Percentiles rank a stretch among this genome's conserved stretches.
Conservation (phyloP, 1,140 invertebrate genomes). For the Drosophila burlai region DNA sequence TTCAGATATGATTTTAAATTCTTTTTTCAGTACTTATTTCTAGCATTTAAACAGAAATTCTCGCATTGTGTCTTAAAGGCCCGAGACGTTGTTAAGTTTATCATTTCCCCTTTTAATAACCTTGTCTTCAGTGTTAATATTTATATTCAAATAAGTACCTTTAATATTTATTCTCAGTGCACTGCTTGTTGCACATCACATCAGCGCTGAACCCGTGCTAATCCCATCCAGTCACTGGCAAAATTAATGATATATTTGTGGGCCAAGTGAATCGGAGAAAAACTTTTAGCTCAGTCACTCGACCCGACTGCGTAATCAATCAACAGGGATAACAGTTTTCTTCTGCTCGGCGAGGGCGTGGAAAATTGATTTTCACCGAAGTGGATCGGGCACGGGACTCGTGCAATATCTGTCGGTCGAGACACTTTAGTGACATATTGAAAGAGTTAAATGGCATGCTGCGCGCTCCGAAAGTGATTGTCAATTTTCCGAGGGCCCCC, state of each 20-base stretch:
- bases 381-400: constrained; percentile 18
- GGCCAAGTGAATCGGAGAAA: constrained; percentile 59
- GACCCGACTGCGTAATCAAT: constrained; percentile 74
- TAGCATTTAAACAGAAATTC: not conserved
- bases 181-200: constrained; percentile 36
- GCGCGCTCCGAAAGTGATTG: constrained; percentile 36
- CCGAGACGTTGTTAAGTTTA: not conserved
- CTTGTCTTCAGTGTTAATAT: too few species aligned
- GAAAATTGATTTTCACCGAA: constrained; percentile 73
- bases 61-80: too few species aligned
- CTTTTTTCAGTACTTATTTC: not conserved
- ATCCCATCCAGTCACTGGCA: constrained; percentile 13
- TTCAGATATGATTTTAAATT: not conserved
- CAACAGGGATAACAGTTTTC: constrained; percentile 77
- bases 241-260: constrained; percentile 76
- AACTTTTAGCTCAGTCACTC: constrained; percentile 74
- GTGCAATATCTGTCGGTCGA: constrained; percentile 66
- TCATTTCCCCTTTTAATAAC: not conserved
- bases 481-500: constrained; percentile 14
- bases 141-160: not conserved
- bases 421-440: constrained; percentile 79
- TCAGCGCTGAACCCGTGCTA: not conserved
- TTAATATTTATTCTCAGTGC: constrained; percentile 10
- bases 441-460: constrained; percentile 75
- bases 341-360: constrained; percentile 51